Evolutionary conservation across 2,113 vertebrate species (phyloP), one percentile per base, ranked within the genome.

Genomic region (Neotragus moschatus): DNA sequence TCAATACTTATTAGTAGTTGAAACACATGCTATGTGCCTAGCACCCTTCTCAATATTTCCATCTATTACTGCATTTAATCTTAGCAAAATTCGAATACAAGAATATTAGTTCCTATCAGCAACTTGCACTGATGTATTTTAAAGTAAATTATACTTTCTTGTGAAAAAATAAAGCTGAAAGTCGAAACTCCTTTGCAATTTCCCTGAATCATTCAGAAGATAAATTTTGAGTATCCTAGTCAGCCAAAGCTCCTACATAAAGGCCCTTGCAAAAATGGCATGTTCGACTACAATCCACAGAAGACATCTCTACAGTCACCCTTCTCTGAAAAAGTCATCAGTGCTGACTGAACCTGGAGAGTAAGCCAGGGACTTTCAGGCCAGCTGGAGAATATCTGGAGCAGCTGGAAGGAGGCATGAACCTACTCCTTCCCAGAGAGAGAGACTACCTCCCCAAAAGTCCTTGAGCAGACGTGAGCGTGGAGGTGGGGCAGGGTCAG

Each of bases 51-150:
- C 70, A 79, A 87, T 77, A 7, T 39, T 79, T 63, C 43, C 9
- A 70, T 26, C n/a, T 98, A 98, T 99, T 98, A 99, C 98, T 98
- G 17, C 13, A 61, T 13, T 92, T 93, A 79, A 53, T 77, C 19
- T 97, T 70, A 39, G 56, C 47, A 75, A 75, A 96, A 21, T 61
- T 60, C 26, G 7, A 56, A 49, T 58, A 58, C 23, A 58, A 81
- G 21, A 80, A 49, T 25, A 84, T 39, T 86, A 84, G 33, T 66
- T 60, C 23, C 4, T 79, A 55, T 36, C 30, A 75, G 39, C 25
- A 61, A 63, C 70, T 92, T 90, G 28, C 43, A 63, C 16, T 55
- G 36, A 77, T 39, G 5, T 58, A 91, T 88, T 61, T 56, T 81
- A 15, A 95, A 93, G n/a, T 93, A 93, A 81, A 63, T 63, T 73